Conservation (phyloP, 2,113 vertebrate genomes). For the Mola mola region DNA sequence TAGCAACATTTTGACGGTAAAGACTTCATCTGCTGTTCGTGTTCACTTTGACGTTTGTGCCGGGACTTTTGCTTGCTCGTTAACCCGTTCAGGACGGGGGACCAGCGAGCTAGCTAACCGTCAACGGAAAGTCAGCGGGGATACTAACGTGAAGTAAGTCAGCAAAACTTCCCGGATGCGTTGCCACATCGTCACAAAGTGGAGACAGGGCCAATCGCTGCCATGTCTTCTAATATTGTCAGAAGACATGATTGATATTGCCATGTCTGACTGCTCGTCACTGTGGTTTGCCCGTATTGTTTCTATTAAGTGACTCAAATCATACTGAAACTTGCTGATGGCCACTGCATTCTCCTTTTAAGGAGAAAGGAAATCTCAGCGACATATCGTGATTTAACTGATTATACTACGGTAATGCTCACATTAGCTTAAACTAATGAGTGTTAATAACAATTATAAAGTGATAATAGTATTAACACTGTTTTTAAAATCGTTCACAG, state of each 20-base stretch:
- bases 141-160: constrained; percentile 33
- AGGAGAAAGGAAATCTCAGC: no score
- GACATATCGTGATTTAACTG: background rate
- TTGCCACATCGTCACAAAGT: constrained; percentile 73
- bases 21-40: no score
- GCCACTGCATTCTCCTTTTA: background rate
- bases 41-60: no score
- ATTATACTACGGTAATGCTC: background rate
- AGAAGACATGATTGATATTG: no score
- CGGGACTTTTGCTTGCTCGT: no score
- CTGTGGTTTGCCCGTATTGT: no score
- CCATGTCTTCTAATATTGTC: no score
- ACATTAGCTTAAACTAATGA: background rate
- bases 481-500: constrained; percentile 32
- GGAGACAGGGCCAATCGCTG: constrained; percentile 5
- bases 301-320: no score
- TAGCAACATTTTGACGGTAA: constrained; percentile 43
- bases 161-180: constrained; percentile 42
- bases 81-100: no score
- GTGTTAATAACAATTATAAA: no score
- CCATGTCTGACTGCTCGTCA: no score
- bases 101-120: background rate
- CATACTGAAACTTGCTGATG: no score
- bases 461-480: constrained; percentile 1
- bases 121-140: background rate